Base-by-base conservation (phyloP, 2,888 invertebrate species). In the Rhyacophila evoluta region DNA sequence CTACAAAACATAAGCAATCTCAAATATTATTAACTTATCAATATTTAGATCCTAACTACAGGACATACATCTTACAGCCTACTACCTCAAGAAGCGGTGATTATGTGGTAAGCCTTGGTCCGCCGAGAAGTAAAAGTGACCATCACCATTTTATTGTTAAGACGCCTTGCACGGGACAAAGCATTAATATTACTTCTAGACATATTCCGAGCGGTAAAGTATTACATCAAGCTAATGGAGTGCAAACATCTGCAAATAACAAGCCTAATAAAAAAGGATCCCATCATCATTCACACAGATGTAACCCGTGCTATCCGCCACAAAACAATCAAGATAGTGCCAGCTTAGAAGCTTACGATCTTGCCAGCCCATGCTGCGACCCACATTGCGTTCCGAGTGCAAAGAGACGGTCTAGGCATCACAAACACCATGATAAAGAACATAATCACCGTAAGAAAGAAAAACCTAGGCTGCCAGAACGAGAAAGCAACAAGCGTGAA, bases 311-410 rank as follows among this genome's bases (percentile, higher is more conserved):
- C 83, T 89, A 94, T 84, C 93, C 93, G 0, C 89, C 91, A 38
- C 87, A 89, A 78, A 91, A 88, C 80, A 92, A 91, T 84, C 92
- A 91, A 83, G 95, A 95, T 83, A 94, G 93, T 79, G 93, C 93
- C 69, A 96, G 95, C 84, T 88, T 96, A 75, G 96, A 96, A 85
- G 96, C 95, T 2, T 96, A 96, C 83, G 96, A 96, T 85, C 88
- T 96, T 72, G 96, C 96, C 0, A 95, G 95, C 85, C 95, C 95
- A 0, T 96, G 96, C 85, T 96, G 96, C 85, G 95, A 95, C 85
- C 94, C 95, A 0, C 94, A 95, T 83, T 96, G 95, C 85, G 95
- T 96, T 72, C 95, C 96, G 2, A 92, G 92, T 41, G 72, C 85
- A 12, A 85, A 89, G 15, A 84, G 91, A 38, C 85, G 91, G 27